Conservation (phyloP, 2,113 vertebrate genomes). For the Aleadryas rufinucha region DNA sequence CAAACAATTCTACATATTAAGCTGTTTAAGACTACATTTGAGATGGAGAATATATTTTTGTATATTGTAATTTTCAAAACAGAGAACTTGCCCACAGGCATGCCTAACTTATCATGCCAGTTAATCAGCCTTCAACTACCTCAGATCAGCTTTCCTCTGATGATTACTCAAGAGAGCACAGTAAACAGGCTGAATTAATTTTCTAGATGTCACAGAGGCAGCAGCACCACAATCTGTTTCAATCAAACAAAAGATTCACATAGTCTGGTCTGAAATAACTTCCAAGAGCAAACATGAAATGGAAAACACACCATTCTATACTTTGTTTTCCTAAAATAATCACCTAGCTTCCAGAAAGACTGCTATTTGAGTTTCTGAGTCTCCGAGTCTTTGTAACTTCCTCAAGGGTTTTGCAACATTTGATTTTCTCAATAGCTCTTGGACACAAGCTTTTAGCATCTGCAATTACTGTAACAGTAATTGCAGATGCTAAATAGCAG, state of each 20-base stretch:
- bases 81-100: neutral
- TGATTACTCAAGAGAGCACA: neutral
- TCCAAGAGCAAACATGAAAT: neutral
- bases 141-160: neutral
- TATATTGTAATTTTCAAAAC: neutral
- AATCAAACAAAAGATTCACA: neutral
- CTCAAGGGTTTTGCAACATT: neutral
- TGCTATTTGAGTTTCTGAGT: neutral
- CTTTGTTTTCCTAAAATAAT: neutral
- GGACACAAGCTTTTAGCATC: neutral
- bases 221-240: neutral
- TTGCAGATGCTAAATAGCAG: no score
- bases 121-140: neutral
- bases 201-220: neutral
- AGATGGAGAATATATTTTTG: neutral
- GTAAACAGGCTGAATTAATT: neutral
- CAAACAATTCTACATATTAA: neutral
- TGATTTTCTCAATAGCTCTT: neutral
- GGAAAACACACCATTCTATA: neutral
- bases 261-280: neutral
- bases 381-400: neutral
- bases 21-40: neutral
- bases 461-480: no score
- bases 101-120: neutral
- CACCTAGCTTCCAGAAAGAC: neutral